Conservation (phyloP, 2,888 invertebrate genomes). For the Nycteola revayana region DNA sequence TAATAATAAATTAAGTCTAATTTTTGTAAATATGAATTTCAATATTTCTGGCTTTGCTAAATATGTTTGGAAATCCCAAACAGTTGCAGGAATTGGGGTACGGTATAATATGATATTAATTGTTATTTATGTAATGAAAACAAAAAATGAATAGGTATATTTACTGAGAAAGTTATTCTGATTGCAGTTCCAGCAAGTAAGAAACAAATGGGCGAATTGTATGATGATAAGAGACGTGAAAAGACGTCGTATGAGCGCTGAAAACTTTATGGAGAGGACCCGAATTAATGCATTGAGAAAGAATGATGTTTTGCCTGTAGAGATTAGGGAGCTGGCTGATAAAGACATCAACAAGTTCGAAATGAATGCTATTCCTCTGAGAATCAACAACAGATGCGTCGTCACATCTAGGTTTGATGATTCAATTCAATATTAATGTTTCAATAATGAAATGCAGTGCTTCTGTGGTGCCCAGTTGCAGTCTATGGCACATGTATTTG, state of each 20-base stretch:
- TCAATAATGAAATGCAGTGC: no score
- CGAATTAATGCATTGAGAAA: slow-evolving; percentile 92
- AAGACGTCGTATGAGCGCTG: slow-evolving; percentile 87
- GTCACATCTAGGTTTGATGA: slow-evolving; percentile 87
- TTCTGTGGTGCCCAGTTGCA: no score
- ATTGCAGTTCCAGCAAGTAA: slow-evolving; percentile 86
- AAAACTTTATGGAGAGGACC: slow-evolving; percentile 89
- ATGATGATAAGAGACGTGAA: slow-evolving; percentile 94
- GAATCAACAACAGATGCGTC: slow-evolving; percentile 90
- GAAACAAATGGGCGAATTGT: slow-evolving; percentile 91
- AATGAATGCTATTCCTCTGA: slow-evolving; percentile 84
- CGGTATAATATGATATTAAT: no score
- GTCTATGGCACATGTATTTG: no score
- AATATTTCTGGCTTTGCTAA: slow-evolving; percentile 53
- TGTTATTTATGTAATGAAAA: no score
- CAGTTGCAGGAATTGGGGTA: slow-evolving; percentile 61
- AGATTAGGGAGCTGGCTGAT: slow-evolving; percentile 89
- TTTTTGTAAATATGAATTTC: slow-evolving; percentile 66
- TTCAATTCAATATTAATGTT: no score
- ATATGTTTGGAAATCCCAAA: slow-evolving; percentile 65
- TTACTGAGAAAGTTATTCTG: no score
- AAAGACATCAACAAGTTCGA: slow-evolving; percentile 90
- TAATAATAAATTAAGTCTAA: no score
- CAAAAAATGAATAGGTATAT: no score
- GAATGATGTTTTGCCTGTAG: slow-evolving; percentile 92